A percentile compares a stretch with the other conserved stretches of the same genome.
Conservation (phyloP, 1,140 invertebrate species). For the Drosophila setifemur region DNA sequence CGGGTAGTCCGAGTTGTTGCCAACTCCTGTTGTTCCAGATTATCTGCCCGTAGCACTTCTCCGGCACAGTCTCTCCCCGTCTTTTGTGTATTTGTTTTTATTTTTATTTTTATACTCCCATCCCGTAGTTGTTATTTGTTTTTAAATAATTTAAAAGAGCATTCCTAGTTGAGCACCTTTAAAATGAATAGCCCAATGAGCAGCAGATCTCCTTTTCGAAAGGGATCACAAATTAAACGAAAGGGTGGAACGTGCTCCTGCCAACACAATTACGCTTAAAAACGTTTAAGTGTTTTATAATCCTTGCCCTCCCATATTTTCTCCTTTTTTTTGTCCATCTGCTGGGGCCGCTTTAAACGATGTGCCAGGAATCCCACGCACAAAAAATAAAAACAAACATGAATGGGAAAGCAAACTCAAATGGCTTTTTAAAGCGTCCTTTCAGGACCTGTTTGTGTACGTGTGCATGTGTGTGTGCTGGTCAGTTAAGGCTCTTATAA, state of each 20-base stretch:
- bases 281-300: slow-evolving; percentile 81
- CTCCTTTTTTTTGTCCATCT: slow-evolving; percentile 5
- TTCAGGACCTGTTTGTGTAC: slow-evolving; percentile 16
- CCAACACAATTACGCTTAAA: slow-evolving; percentile 79
- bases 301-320: slow-evolving; percentile 38
- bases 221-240: slow-evolving; percentile 54
- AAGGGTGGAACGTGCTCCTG: slow-evolving; percentile 60
- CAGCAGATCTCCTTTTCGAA: too few species aligned
- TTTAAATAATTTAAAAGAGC: slow-evolving; percentile 17
- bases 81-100: background rate
- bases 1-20: slow-evolving; percentile 40
- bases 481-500: slow-evolving; percentile 63
- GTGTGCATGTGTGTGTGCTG: slow-evolving; percentile 27
- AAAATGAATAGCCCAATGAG: slow-evolving; percentile 74
- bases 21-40: slow-evolving; percentile 40
- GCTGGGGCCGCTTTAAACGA: slow-evolving; percentile 62
- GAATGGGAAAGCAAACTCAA: slow-evolving; percentile 40
- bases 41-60: slow-evolving; percentile 46
- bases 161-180: slow-evolving; percentile 21
- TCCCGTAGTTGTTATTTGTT: background rate
- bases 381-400: slow-evolving; percentile 6
- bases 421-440: slow-evolving; percentile 74
- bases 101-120: background rate
- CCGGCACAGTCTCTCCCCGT: slow-evolving; percentile 1
- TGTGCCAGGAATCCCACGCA: slow-evolving; percentile 28